phyloP scores from a whole-genome alignment of 2,113 vertebrate species.

The Uria aalge region DNA sequence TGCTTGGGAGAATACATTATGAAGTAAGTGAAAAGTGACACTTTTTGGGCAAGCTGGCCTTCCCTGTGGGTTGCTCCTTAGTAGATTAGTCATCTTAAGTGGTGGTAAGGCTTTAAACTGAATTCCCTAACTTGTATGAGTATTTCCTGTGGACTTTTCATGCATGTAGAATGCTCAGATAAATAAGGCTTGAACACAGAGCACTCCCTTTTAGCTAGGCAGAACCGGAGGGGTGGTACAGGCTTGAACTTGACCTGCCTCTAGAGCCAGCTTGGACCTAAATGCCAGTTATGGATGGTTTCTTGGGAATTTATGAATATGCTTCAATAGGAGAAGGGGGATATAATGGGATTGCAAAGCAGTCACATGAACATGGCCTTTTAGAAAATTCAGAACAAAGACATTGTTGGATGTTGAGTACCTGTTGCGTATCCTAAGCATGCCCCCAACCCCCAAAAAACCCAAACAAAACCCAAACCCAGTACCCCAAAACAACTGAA shows the following conservation, averaged over 20 bases:
- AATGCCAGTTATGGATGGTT: neutral
- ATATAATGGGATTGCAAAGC: neutral
- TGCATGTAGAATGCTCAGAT: neutral
- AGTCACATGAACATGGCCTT: neutral
- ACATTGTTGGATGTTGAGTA: neutral
- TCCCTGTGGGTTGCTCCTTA: neutral
- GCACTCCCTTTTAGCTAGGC: neutral
- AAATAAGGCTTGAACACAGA: neutral
- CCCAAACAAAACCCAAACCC: too few relatives aligned
- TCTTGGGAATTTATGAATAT: neutral
- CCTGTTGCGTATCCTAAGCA: neutral
- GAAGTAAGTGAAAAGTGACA: slow-evolving; percentile 75
- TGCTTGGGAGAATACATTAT: slow-evolving; percentile 81
- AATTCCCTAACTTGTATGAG: neutral
- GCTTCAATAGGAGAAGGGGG: neutral
- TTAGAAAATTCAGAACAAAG: neutral
- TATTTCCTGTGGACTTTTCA: neutral
- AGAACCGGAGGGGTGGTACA: neutral
- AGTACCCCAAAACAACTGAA: neutral
- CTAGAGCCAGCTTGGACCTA: neutral
- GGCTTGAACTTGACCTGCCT: neutral
- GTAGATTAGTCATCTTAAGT: neutral
- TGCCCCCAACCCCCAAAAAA: accelerated
- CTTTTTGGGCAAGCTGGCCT: neutral
- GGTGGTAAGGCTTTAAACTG: neutral